Conservation (phyloP, 2,113 vertebrate species). For the pig (Sus scrofa) region T2T-Sscrofa CM000824.6:87880501-87881000, state of each 20-base stretch:
- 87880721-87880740: background rate
- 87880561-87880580: background rate
- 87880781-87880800: background rate
- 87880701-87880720: background rate
- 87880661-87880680: background rate
- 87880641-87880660: background rate
- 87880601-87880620: background rate
- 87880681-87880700: background rate
- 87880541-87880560: conserved; percentile 14
- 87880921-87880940: background rate
- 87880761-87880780: background rate
- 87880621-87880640: background rate
- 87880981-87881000: background rate
- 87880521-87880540: conserved; percentile 14
- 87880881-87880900: background rate
- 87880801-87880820: background rate
- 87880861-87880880: background rate
- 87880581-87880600: background rate
- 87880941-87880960: background rate
- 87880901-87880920: background rate
- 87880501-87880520: background rate
- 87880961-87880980: background rate
- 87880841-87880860: background rate
- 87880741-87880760: background rate
- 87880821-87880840: background rate